Percentiles rank a stretch among this genome's conserved stretches.
phyloP scores from a whole-genome alignment of 2,797 vertebrate genomes.

The Protosalanx chinensis region DNA sequence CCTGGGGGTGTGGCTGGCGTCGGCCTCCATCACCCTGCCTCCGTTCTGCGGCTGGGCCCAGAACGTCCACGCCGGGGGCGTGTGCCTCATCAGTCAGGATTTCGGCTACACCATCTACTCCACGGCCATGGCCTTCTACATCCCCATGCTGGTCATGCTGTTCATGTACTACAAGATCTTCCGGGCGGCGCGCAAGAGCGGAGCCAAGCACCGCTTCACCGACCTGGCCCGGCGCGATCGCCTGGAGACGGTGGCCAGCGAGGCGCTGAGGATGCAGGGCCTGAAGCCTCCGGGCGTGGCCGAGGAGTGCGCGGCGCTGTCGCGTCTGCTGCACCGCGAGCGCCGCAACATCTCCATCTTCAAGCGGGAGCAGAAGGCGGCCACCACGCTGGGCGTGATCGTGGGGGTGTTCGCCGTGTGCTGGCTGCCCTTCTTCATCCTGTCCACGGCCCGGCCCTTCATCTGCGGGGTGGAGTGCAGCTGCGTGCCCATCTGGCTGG shows the following conservation, averaged over 20 bases:
- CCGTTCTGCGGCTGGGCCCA: constrained; percentile 82
- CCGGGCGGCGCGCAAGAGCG: constrained; percentile 77
- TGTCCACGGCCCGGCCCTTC: constrained; percentile 79
- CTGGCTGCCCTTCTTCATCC: constrained; percentile 80
- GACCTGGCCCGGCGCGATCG: constrained; percentile 66
- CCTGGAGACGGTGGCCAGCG: constrained; percentile 67
- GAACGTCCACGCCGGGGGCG: constrained; percentile 73
- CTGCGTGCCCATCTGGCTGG: constrained; percentile 80
- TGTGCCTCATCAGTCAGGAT: constrained; percentile 83
- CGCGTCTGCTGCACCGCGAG: constrained; percentile 72
- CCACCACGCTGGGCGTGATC: constrained; percentile 78
- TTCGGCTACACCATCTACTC: constrained; percentile 82
- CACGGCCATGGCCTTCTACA: constrained; percentile 81
- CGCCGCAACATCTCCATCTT: constrained; percentile 81
- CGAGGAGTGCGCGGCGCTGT: constrained; percentile 73
- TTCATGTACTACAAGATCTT: constrained; percentile 85
- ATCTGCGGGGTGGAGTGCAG: constrained; percentile 79
- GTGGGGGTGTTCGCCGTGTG: constrained; percentile 77
- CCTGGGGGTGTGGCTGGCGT: constrained; percentile 77
- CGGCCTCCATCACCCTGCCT: constrained; percentile 80
- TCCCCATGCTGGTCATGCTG: constrained; percentile 82
- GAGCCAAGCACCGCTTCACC: constrained; percentile 77
- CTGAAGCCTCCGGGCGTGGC: constrained; percentile 71
- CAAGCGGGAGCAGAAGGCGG: constrained; percentile 80
- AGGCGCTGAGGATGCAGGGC: constrained; percentile 75